Conservation (phyloP, 2,888 invertebrate genomes). For the Rugalucina vietnamica region DNA sequence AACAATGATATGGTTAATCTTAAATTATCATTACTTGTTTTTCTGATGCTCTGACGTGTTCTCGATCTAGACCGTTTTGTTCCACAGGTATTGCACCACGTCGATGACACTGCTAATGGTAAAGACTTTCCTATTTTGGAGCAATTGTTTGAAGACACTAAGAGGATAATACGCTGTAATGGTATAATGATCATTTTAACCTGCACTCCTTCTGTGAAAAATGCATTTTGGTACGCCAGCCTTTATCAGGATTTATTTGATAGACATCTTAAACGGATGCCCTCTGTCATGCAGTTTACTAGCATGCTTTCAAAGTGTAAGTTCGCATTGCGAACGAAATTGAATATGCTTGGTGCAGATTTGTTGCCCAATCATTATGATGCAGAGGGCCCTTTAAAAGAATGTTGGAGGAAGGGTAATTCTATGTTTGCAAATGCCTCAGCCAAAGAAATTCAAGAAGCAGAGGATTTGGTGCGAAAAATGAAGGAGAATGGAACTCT, state of each 20-base stretch:
- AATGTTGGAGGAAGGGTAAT: constrained; percentile 1
- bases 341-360: constrained; percentile 9
- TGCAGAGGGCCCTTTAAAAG: constrained; percentile 21
- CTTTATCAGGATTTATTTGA: too few relatives aligned
- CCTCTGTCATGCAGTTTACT: too few relatives aligned
- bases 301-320: too few relatives aligned
- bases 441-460: constrained; percentile 7
- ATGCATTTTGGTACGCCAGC: too few relatives aligned
- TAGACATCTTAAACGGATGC: too few relatives aligned
- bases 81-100: constrained; percentile 34
- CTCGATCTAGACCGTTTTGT: too few relatives aligned
- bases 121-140: background rate
- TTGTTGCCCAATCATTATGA: background rate
- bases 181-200: constrained; percentile 19
- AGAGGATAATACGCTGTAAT: background rate
- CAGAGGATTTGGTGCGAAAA: background rate
- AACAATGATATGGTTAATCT: too few relatives aligned
- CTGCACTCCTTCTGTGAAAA: background rate
- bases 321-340: too few relatives aligned
- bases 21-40: too few relatives aligned
- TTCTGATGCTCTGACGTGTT: too few relatives aligned
- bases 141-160: constrained; percentile 7
- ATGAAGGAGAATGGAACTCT: constrained; percentile 27
- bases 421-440: constrained; percentile 16
- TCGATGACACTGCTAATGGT: constrained; percentile 8